Base-by-base conservation (phyloP, 2,888 invertebrate genomes). In the Oxyteleia sp. region DNA sequence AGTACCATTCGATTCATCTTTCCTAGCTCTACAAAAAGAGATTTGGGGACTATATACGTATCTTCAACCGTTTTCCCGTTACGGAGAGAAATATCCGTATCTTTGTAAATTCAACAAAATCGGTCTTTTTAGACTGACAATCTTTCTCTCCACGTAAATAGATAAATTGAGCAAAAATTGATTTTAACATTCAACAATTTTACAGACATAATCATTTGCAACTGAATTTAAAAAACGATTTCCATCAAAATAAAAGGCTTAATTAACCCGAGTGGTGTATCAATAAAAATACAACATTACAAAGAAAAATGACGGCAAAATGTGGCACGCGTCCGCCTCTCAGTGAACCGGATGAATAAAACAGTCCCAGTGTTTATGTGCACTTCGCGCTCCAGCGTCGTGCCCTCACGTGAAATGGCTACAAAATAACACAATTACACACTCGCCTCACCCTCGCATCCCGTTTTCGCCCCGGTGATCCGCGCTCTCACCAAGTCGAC, bases 381-480 rank as follows among this genome's bases (percentile, higher is more conserved):
- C 90, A 92, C 91, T 90, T 90, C 88, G 85, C 86, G 74, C 87
- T 86, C 32, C 5, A 87, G 86, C 86, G 87, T 84, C 88, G 87
- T 91, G 90, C 91, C 91, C 90, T 91, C 90, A 87, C 89, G 89
- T 90, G 90, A 93, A 93, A 92, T 90, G 90, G 92, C 90, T 91
- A 91, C 92, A 91, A 92, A 93, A 92, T 93, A 93, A 93, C 92
- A 91, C 91, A 92, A 93, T 93, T 93, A 93, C 91, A 92, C 91
- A 91, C 92, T 91, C 90, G 88, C 88, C 89, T 88, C 89, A 68
- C 87, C 84, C 90, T 90, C 88, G 87, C 89, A 87, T 82, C 63
- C 87, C 85, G 69, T 84, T 81, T 88, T 88, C 89, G 87, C 87
- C 89, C 89, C 85, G 87, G 69, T 84, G 84, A 86, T 89, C 87